phyloP scores from a whole-genome alignment of 2,888 invertebrate genomes.

The Anthophora plumipes region DNA sequence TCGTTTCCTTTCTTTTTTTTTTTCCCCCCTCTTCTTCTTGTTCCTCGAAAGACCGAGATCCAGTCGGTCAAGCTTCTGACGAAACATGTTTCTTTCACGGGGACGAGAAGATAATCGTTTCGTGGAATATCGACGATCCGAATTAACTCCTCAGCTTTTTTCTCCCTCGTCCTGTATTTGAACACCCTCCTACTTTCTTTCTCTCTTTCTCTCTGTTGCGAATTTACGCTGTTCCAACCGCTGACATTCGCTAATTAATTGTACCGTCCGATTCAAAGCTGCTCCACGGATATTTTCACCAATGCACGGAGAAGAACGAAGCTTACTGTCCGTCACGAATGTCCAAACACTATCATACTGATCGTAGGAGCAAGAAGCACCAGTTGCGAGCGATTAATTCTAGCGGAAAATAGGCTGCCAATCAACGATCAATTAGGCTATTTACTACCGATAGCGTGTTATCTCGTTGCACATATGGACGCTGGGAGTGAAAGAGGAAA shows the following conservation, averaged over 20 bases:
- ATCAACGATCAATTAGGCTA: constrained; percentile 21
- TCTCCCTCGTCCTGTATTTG: not conserved
- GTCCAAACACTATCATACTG: not conserved
- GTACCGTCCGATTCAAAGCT: not conserved
- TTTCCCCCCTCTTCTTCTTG: not conserved
- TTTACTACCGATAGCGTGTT: constrained; percentile 21
- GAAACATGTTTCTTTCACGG: constrained; percentile 63
- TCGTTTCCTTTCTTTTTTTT: not conserved
- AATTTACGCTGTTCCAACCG: not conserved
- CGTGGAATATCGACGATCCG: constrained; percentile 23
- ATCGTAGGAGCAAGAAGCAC: not conserved
- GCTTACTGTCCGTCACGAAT: too few relatives aligned
- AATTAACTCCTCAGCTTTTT: constrained; percentile 12
- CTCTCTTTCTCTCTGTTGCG: not conserved
- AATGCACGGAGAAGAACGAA: not conserved
- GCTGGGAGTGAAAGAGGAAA: not conserved
- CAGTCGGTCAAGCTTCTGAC: constrained; percentile 29
- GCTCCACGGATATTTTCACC: too few relatives aligned
- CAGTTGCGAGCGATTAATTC: not conserved
- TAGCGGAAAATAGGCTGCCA: not conserved
- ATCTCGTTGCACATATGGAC: not conserved
- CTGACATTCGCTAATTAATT: constrained; percentile 22
- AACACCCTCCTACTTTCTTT: not conserved
- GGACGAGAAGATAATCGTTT: constrained; percentile 36
- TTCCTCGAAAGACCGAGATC: constrained; percentile 4